These are phyloP conservation scores for Limnephilus rhombicus DNA, from an alignment of 2,888 invertebrate genomes.

Conservation along the genomic window DNA sequence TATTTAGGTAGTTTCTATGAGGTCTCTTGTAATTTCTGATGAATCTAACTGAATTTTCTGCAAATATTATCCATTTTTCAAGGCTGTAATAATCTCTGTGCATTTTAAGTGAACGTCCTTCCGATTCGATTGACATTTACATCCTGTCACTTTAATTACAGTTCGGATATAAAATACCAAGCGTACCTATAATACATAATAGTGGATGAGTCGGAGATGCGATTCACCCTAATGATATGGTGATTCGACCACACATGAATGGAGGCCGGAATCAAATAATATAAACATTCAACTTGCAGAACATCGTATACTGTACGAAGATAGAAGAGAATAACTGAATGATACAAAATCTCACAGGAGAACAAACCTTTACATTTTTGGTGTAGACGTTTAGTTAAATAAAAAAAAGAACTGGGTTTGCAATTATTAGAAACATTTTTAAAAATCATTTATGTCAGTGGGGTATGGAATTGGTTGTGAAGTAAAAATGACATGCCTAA, in stretches of 20 bases:
- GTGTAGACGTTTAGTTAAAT: too few species aligned
- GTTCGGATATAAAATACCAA: conserved; percentile 22
- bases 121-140: conserved; percentile 4
- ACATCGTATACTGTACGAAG: background rate
- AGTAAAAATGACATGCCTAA: too few species aligned
- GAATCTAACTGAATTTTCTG: background rate
- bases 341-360: background rate
- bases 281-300: background rate
- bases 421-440: too few species aligned
- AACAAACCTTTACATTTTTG: too few species aligned
- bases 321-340: background rate
- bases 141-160: conserved; percentile 57
- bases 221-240: conserved; percentile 62
- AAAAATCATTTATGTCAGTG: too few species aligned
- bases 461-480: too few species aligned
- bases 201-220: conserved; percentile 25
- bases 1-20: background rate
- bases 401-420: too few species aligned
- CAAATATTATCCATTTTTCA: background rate
- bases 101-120: background rate
- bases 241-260: conserved; percentile 63
- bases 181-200: conserved; percentile 34
- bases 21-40: background rate
- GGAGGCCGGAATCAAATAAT: background rate
- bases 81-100: background rate